phyloP scores from a whole-genome alignment of 1,140 invertebrate species.

The Mamestra configurata region DNA sequence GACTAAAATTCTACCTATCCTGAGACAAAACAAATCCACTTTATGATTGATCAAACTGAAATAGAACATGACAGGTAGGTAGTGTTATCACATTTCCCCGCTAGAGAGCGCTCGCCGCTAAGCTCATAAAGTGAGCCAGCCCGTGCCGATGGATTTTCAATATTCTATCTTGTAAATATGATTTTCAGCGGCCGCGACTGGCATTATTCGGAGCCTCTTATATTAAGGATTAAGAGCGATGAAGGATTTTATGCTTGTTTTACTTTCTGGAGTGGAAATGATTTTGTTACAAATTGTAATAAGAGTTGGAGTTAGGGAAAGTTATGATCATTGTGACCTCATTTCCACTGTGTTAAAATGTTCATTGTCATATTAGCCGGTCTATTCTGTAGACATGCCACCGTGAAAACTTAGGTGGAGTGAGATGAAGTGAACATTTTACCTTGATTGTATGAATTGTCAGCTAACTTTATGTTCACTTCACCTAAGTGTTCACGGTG shows the following conservation, averaged over 20 bases:
- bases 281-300: background rate
- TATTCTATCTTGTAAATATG: slow-evolving; percentile 39
- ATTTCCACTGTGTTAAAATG: no score
- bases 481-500: no score
- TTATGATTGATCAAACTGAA: slow-evolving; percentile 16
- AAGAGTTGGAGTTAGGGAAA: background rate
- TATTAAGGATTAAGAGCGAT: slow-evolving; percentile 11
- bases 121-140: slow-evolving; percentile 14
- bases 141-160: slow-evolving; percentile 29
- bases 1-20: background rate
- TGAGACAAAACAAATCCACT: slow-evolving; percentile 7
- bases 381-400: no score
- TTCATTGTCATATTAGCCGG: no score
- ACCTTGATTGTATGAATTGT: no score
- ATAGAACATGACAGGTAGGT: slow-evolving; percentile 10
- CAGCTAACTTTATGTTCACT: no score
- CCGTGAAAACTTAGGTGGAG: no score
- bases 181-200: background rate
- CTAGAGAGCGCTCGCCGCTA: slow-evolving; percentile 22
- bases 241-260: slow-evolving; percentile 17
- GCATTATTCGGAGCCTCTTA: slow-evolving; percentile 3
- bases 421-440: no score
- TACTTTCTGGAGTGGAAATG: background rate
- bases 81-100: slow-evolving; percentile 2
- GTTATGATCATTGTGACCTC: background rate